Conservation (phyloP, 2,113 vertebrate species). For the Manacus vitellinus region DNA sequence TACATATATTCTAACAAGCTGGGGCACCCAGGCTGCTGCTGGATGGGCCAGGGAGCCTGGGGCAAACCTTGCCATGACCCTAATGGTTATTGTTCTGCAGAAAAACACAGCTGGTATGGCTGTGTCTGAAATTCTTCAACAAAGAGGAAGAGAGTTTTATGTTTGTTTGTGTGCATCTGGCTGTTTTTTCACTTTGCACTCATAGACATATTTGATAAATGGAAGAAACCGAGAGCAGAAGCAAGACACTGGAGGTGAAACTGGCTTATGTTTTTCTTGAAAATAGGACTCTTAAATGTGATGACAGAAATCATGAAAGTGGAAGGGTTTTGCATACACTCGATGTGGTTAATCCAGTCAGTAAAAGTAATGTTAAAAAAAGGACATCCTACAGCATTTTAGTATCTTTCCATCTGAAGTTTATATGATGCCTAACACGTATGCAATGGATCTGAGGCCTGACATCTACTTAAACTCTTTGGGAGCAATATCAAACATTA, state of each 20-base stretch:
- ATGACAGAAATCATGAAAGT: background rate
- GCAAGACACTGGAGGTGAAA: background rate
- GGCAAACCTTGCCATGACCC: background rate
- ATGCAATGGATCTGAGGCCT: conserved; percentile 68
- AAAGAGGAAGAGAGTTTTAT: background rate
- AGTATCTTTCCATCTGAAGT: background rate
- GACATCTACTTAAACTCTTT: conserved; percentile 75
- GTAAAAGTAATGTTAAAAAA: conserved; percentile 21
- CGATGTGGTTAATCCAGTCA: conserved; percentile 26
- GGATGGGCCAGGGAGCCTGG: background rate
- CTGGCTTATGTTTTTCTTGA: background rate
- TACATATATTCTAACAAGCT: background rate
- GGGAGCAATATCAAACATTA: conserved; percentile 81
- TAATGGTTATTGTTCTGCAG: background rate
- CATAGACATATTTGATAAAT: background rate
- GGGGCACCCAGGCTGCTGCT: background rate
- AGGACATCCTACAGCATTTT: background rate
- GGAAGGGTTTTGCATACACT: conserved; percentile 10
- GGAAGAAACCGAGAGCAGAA: background rate
- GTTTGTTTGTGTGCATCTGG: background rate
- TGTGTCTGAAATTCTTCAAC: background rate
- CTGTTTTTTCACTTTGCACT: background rate
- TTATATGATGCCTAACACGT: background rate
- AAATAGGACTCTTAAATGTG: background rate
- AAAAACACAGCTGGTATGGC: background rate